phyloP scores from a whole-genome alignment of 1,140 invertebrate species.

The Tetranychus cinnabarinus region DNA sequence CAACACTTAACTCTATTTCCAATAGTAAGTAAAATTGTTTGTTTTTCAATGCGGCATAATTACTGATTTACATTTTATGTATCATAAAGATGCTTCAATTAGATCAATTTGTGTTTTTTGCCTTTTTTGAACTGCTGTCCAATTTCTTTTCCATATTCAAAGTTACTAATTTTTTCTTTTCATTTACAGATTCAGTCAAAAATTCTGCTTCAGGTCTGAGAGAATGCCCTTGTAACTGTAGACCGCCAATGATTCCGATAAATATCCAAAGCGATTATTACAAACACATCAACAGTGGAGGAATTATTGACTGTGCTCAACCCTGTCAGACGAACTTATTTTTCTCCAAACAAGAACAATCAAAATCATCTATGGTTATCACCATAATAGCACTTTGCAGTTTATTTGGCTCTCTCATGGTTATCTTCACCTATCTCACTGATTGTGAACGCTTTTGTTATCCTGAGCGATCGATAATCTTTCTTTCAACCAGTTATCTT shows the following conservation, averaged over 20 bases:
- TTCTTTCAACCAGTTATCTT: conserved; percentile 80
- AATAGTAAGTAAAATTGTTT: too few relatives aligned
- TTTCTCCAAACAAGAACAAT: conserved; percentile 45
- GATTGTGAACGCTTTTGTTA: conserved; percentile 56
- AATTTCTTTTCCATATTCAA: too few relatives aligned
- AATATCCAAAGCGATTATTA: conserved; percentile 30
- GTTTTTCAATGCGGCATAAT: too few relatives aligned
- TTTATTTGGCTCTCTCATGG: conserved; percentile 27
- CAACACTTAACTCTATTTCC: too few relatives aligned
- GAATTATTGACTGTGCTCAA: conserved; percentile 56
- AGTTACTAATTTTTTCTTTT: too few relatives aligned
- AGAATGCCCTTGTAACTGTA: conserved; percentile 36
- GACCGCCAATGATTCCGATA: conserved; percentile 42
- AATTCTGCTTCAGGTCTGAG: too few relatives aligned
- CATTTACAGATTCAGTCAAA: too few relatives aligned
- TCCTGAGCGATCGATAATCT: conserved; percentile 82
- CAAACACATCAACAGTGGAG: conserved; percentile 33
- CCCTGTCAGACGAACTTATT: conserved; percentile 78
- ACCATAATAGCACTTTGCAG: conserved; percentile 28
- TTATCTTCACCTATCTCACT: conserved; percentile 56
- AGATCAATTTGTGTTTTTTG: too few relatives aligned
- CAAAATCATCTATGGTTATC: conserved; percentile 51
- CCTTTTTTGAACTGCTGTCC: too few relatives aligned
- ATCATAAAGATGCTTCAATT: too few relatives aligned
- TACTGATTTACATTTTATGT: too few relatives aligned